Conservation (phyloP, 2,888 invertebrate species). For the Cheilosia impressa region DNA sequence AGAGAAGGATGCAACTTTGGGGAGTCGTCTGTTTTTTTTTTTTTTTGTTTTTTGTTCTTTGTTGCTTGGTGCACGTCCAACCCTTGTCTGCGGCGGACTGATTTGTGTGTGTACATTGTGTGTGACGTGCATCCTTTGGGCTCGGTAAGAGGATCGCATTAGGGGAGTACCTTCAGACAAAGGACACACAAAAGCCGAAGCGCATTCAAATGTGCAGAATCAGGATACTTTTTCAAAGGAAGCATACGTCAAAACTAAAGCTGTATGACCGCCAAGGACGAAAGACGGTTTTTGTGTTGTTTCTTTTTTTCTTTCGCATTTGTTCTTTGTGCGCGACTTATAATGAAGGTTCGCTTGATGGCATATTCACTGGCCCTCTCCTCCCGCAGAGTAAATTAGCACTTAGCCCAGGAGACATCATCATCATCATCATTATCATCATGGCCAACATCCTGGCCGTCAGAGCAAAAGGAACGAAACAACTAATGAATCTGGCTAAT, state of each 20-base stretch:
- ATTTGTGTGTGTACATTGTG: conserved; percentile 58
- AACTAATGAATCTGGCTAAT: conserved; percentile 73
- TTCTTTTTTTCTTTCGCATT: not conserved
- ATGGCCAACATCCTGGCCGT: conserved; percentile 6
- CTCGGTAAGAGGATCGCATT: conserved; percentile 56
- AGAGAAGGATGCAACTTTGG: conserved; percentile 58
- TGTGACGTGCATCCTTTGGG: conserved; percentile 63
- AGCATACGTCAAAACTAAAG: conserved; percentile 64
- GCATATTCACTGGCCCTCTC: conserved; percentile 33
- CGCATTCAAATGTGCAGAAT: conserved; percentile 56
- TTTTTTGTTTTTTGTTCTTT: not conserved
- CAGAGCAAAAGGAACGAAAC: conserved; percentile 6
- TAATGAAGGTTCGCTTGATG: conserved; percentile 57
- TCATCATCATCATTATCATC: conserved; percentile 52
- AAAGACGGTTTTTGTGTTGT: not conserved
- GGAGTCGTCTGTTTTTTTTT: conserved; percentile 11
- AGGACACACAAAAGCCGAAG: conserved; percentile 65
- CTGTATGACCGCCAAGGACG: conserved; percentile 71
- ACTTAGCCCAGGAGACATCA: conserved; percentile 67
- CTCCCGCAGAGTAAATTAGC: conserved; percentile 63
- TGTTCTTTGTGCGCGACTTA: conserved; percentile 34
- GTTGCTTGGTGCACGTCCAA: conserved; percentile 29
- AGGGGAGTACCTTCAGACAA: conserved; percentile 46
- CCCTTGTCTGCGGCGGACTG: conserved; percentile 32
- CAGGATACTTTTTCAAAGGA: conserved; percentile 48